phyloP scores from a whole-genome alignment of 2,113 vertebrate species.

The Stomatorhinus ivindoensis region DNA sequence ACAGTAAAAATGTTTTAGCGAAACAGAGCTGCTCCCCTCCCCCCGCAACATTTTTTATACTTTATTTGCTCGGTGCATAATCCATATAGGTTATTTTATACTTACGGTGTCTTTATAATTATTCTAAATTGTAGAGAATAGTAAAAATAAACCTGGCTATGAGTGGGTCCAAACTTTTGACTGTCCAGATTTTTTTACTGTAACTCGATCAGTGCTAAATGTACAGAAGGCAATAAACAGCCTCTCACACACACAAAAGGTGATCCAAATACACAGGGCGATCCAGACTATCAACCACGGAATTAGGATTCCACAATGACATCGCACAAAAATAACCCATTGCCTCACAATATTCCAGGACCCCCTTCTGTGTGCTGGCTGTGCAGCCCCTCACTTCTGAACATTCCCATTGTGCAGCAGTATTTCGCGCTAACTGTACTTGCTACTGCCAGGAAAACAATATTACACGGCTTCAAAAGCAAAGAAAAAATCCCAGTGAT shows the following conservation, averaged over 20 bases:
- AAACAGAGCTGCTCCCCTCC: not conserved
- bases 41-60: too few relatives aligned
- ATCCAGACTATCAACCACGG: not conserved
- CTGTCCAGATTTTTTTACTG: too few relatives aligned
- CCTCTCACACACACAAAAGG: not conserved
- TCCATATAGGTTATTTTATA: not conserved
- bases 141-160: not conserved
- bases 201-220: not conserved
- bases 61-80: not conserved
- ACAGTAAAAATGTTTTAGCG: too few relatives aligned
- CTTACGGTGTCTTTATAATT: not conserved
- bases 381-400: not conserved
- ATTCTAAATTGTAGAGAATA: not conserved
- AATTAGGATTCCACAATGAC: not conserved
- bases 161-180: not conserved
- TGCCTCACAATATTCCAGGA: not conserved
- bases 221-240: not conserved
- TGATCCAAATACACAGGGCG: not conserved
- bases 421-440: not conserved
- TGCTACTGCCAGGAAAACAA: not conserved
- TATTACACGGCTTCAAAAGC: not conserved
- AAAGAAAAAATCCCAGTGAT: not conserved
- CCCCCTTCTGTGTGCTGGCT: not conserved
- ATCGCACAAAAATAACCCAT: not conserved
- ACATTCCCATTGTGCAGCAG: not conserved